Percentiles rank a stretch among this genome's conserved stretches.
Evolutionary conservation across 2,797 vertebrate species (phyloP).

Genomic region (Danionella dracula): DNA sequence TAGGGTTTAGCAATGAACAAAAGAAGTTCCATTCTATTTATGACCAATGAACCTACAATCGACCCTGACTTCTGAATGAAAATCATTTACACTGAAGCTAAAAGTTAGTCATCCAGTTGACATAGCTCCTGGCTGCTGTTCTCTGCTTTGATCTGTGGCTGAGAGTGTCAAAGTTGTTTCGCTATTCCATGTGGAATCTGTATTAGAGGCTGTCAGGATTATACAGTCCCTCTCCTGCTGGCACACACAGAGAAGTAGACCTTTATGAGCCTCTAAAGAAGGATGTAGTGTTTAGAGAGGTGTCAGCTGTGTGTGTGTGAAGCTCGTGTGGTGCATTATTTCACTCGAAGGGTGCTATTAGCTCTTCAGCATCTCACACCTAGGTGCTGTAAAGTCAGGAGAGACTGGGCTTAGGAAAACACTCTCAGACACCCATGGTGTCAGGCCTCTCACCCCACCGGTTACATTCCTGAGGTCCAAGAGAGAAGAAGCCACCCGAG

Average conservation of each 20-base stretch:
- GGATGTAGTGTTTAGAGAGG: slow-evolving; percentile 17
- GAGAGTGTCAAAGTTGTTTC: not conserved
- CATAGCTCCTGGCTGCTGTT: not conserved
- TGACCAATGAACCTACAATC: too few relatives aligned
- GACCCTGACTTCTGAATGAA: not conserved
- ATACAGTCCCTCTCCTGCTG: slow-evolving; percentile 3
- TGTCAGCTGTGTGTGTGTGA: slow-evolving; percentile 24
- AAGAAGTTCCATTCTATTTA: too few relatives aligned
- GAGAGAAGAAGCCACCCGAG: slow-evolving; percentile 27
- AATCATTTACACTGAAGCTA: not conserved
- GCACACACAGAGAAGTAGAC: not conserved
- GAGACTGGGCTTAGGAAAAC: slow-evolving; percentile 37
- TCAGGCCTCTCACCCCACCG: slow-evolving; percentile 17
- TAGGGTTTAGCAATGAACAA: too few relatives aligned
- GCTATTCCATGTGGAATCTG: slow-evolving; percentile 11
- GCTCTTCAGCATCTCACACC: slow-evolving; percentile 31
- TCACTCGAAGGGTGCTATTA: slow-evolving; percentile 47
- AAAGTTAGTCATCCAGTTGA: too few relatives aligned
- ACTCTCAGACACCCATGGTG: slow-evolving; percentile 29
- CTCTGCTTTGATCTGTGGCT: not conserved
- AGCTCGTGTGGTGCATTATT: slow-evolving; percentile 34
- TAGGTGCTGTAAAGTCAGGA: slow-evolving; percentile 44
- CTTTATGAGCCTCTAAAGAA: slow-evolving; percentile 12
- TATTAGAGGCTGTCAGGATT: slow-evolving; percentile 7
- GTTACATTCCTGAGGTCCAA: slow-evolving; percentile 36